A percentile compares a stretch with the other conserved stretches of the same genome.
These are phyloP conservation scores for Epicampocera succincta DNA, from an alignment of 2,888 invertebrate genomes.

Conservation along the genomic window DNA sequence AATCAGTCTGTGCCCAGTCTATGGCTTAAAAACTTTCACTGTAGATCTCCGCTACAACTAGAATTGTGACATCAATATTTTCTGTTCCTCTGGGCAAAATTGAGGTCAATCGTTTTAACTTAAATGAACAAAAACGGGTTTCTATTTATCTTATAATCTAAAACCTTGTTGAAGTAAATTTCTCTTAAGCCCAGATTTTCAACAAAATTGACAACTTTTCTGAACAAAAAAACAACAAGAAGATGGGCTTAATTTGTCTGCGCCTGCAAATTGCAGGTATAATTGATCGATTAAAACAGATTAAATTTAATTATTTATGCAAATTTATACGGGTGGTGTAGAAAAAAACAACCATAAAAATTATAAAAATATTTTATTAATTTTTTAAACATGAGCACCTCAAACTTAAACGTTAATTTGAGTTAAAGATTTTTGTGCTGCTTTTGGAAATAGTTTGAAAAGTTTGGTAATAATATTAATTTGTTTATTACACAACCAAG, in stretches of 20 bases:
- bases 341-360: constrained; percentile 34
- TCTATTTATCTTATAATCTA: no score
- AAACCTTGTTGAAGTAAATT: no score
- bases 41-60: no score
- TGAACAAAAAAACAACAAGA: constrained; percentile 6
- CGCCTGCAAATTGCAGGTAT: neutral
- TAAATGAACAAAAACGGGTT: no score
- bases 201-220: neutral
- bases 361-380: neutral
- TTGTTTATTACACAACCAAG: neutral
- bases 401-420: constrained; percentile 31
- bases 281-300: constrained; percentile 62
- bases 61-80: no score
- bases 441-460: neutral
- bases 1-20: no score
- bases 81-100: no score
- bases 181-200: no score
- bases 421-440: no score
- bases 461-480: neutral
- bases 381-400: constrained; percentile 29
- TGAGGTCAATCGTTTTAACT: no score
- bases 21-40: no score
- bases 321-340: constrained; percentile 53
- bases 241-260: neutral
- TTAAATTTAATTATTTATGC: constrained; percentile 64